Conservation (phyloP, 2,888 invertebrate species). For the Tuberolachnus salignus region DNA sequence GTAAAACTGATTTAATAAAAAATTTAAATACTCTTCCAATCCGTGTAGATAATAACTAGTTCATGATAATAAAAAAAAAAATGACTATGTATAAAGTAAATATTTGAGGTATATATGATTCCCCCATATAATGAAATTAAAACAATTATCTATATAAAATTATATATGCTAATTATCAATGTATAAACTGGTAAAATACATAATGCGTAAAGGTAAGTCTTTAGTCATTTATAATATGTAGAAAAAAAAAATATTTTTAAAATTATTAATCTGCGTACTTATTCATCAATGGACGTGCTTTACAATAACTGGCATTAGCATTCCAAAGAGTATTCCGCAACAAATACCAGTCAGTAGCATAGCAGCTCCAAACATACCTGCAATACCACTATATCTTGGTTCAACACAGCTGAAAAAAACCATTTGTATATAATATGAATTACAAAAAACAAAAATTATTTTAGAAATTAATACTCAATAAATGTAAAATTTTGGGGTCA, state of each 20-base stretch:
- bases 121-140: neutral
- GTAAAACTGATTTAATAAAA: no score
- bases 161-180: neutral
- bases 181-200: neutral
- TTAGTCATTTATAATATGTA: conserved; percentile 4
- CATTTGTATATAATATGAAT: no score
- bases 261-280: conserved; percentile 18
- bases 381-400: conserved; percentile 80
- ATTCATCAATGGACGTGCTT: conserved; percentile 45
- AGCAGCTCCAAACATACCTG: conserved; percentile 97
- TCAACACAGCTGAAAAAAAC: conserved; percentile 72
- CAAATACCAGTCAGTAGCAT: conserved; percentile 89
- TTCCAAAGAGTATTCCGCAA: conserved; percentile 78
- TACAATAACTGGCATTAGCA: conserved; percentile 72
- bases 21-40: no score
- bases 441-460: no score
- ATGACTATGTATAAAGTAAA: no score
- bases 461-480: no score
- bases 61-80: no score
- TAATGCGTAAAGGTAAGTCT: conserved; percentile 28
- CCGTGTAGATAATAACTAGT: no score
- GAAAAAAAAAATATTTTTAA: conserved; percentile 23
- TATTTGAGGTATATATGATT: neutral
- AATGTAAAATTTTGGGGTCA: no score
- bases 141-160: neutral